Percentiles rank a stretch among this genome's conserved stretches.
Conservation (phyloP, 2,113 vertebrate species). For the Alectura lathami region DNA sequence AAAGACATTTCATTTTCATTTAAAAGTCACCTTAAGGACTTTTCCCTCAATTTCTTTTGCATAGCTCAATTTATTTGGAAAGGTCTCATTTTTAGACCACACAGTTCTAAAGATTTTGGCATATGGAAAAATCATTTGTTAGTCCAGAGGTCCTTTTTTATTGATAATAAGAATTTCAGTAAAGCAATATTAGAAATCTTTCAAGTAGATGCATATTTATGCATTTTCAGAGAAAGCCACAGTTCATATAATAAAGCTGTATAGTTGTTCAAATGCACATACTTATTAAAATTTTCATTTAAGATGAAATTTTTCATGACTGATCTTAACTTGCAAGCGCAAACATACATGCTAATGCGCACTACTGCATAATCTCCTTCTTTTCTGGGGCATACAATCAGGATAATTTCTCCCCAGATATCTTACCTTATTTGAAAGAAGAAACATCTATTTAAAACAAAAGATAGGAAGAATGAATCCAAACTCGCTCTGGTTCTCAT, state of each 20-base stretch:
- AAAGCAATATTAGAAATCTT: neutral
- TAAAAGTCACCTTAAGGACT: conserved; percentile 80
- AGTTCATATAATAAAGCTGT: conserved; percentile 45
- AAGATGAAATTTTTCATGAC: conserved; percentile 40
- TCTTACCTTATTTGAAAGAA: neutral
- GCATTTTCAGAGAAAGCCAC: conserved; percentile 6
- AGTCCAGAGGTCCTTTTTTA: neutral
- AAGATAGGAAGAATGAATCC: conserved; percentile 32
- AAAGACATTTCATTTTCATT: conserved; percentile 81
- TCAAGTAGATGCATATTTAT: neutral
- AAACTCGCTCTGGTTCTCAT: neutral
- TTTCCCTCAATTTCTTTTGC: conserved; percentile 66
- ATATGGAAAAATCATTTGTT: conserved; percentile 39
- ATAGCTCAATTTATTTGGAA: conserved; percentile 75
- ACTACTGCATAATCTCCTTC: neutral
- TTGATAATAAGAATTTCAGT: conserved; percentile 53
- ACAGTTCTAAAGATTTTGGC: conserved; percentile 63
- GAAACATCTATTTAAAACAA: conserved; percentile 23
- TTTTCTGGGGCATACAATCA: neutral
- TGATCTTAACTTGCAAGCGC: conserved; percentile 45
- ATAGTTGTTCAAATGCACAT: conserved; percentile 38
- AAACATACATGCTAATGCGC: conserved; percentile 36
- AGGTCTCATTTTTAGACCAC: conserved; percentile 71
- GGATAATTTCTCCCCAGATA: neutral
- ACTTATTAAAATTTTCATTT: conserved; percentile 56